A percentile compares a stretch with the other conserved stretches of the same genome.
These are phyloP conservation scores for Parascotia fuliginaria DNA, from an alignment of 2,888 invertebrate genomes.

Conservation along the genomic window DNA sequence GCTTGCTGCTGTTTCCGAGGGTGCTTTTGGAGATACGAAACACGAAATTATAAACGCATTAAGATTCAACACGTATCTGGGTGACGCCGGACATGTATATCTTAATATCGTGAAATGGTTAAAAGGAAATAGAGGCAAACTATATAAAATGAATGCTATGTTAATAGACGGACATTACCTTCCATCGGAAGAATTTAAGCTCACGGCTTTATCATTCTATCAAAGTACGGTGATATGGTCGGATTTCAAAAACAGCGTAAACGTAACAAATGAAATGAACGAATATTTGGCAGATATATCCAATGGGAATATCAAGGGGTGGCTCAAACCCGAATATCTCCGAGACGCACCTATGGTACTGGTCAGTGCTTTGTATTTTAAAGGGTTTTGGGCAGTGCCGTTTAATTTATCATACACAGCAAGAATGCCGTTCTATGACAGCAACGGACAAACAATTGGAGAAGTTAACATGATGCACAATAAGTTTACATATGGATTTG, in stretches of 20 bases:
- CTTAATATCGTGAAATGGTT: conserved; percentile 65
- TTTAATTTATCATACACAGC: conserved; percentile 86
- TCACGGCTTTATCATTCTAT: conserved; percentile 50
- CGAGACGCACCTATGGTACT: conserved; percentile 85
- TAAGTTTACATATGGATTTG: conserved; percentile 85
- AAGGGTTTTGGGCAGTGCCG: conserved; percentile 89
- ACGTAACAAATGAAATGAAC: conserved; percentile 59
- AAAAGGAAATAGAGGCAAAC: conserved; percentile 63
- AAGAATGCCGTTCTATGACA: conserved; percentile 84
- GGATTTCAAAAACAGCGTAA: conserved; percentile 55
- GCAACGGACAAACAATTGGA: conserved; percentile 77
- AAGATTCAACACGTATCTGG: conserved; percentile 46
- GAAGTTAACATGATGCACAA: conserved; percentile 92
- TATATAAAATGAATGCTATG: conserved; percentile 68
- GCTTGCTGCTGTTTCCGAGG: conserved; percentile 87
- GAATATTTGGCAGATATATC: conserved; percentile 60
- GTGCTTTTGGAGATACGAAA: conserved; percentile 82
- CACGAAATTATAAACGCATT: conserved; percentile 75
- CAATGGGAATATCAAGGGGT: conserved; percentile 59
- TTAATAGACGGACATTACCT: conserved; percentile 56
- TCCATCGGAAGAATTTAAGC: conserved; percentile 52
- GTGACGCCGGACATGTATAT: conserved; percentile 39
- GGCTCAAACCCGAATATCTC: conserved; percentile 71
- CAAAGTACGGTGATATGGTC: conserved; percentile 57
- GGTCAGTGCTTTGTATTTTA: conserved; percentile 89